Conservation (phyloP, 2,113 vertebrate species). For the Sclerurus mexicanus region DNA sequence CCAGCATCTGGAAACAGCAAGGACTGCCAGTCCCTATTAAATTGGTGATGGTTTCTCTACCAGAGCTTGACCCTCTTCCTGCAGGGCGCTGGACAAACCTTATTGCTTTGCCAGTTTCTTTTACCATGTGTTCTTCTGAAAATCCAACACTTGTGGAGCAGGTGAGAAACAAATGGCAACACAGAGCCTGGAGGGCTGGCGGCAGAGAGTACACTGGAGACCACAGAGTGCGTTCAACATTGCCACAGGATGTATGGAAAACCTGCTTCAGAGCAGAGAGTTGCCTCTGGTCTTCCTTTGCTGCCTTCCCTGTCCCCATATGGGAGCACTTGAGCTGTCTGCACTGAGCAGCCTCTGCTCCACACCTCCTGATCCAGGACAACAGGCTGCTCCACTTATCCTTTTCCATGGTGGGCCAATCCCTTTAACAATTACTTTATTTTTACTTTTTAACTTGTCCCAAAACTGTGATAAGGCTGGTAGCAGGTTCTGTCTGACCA, state of each 20-base stretch:
- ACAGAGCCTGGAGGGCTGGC: background rate
- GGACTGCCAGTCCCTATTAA: background rate
- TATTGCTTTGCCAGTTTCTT: background rate
- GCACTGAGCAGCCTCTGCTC: background rate
- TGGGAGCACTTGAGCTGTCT: background rate
- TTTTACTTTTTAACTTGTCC: background rate
- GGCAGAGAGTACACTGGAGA: background rate
- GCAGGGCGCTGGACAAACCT: background rate
- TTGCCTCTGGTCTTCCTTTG: background rate
- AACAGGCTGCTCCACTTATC: background rate
- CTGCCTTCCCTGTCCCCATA: background rate
- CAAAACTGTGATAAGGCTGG: background rate
- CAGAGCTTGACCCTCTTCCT: background rate
- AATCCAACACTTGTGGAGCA: background rate
- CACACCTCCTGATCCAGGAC: background rate
- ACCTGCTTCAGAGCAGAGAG: background rate
- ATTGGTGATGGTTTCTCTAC: background rate
- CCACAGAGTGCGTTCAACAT: accelerated
- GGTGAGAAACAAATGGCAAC: background rate
- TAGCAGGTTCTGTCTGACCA: background rate
- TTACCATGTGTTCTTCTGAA: background rate
- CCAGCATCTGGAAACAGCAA: background rate
- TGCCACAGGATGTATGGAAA: background rate
- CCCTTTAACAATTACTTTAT: background rate
- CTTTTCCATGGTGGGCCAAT: accelerated